A percentile compares a stretch with the other conserved stretches of the same genome.
These are phyloP conservation scores for Catocala sponsa DNA, from an alignment of 2,888 invertebrate genomes.

Conservation along the genomic window DNA sequence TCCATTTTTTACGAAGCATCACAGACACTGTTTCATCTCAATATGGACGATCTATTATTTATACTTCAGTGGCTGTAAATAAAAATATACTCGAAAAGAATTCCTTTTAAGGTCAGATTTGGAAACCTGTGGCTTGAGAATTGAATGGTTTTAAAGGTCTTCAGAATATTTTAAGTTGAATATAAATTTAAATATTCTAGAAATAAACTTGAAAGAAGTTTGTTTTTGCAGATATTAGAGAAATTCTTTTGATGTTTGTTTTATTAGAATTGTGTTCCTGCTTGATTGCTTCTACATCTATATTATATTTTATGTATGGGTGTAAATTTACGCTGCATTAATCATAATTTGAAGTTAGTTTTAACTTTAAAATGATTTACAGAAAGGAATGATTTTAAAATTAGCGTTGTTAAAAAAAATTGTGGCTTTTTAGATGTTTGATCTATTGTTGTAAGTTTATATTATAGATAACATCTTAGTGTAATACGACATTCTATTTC, in stretches of 20 bases:
- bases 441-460: too few relatives aligned
- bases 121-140: constrained; percentile 46
- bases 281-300: constrained; percentile 11
- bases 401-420: too few relatives aligned
- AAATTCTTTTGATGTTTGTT: constrained; percentile 45
- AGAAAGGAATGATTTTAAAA: too few relatives aligned
- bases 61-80: constrained; percentile 62
- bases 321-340: too few relatives aligned
- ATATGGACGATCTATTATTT: constrained; percentile 68
- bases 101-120: constrained; percentile 51
- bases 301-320: neutral
- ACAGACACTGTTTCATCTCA: constrained; percentile 62
- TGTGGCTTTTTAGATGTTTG: too few relatives aligned
- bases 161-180: constrained; percentile 36
- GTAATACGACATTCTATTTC: too few relatives aligned
- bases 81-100: constrained; percentile 47
- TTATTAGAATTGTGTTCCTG: constrained; percentile 26
- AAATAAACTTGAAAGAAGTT: constrained; percentile 41
- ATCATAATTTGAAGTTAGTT: too few relatives aligned
- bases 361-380: too few relatives aligned
- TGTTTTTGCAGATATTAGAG: constrained; percentile 30
- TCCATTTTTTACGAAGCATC: constrained; percentile 53
- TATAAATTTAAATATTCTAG: constrained; percentile 30
- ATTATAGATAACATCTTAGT: too few relatives aligned
- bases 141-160: constrained; percentile 39